Evolutionary conservation across 1,140 invertebrate species (phyloP).

Genomic region (Phthorimaea operculella): DNA sequence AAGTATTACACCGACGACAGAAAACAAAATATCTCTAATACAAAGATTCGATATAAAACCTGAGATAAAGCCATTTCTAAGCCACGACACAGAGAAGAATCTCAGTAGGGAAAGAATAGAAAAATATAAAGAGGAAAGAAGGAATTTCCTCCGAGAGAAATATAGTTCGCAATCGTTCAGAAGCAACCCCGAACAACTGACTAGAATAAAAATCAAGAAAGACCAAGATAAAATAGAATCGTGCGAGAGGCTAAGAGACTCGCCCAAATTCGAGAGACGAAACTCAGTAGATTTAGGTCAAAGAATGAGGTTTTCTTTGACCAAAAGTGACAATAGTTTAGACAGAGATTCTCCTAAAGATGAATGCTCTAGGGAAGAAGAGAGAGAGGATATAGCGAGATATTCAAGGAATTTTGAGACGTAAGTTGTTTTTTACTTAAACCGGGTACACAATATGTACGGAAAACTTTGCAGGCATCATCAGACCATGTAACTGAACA

Average conservation of each 20-base stretch:
- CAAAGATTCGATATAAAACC: conserved; percentile 59
- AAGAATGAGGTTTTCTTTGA: conserved; percentile 54
- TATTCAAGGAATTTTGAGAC: not conserved
- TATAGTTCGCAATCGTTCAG: conserved; percentile 86
- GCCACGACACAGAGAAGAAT: conserved; percentile 68
- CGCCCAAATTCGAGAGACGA: conserved; percentile 56
- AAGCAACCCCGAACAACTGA: conserved; percentile 57
- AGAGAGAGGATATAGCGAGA: conserved; percentile 15
- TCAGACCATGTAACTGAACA: no score
- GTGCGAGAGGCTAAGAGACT: conserved; percentile 40
- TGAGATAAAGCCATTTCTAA: conserved; percentile 61
- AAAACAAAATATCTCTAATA: conserved; percentile 70
- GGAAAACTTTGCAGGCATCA: no score
- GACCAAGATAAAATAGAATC: conserved; percentile 42
- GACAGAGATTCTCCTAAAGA: conserved; percentile 43
- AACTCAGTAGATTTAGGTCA: conserved; percentile 64
- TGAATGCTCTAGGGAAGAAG: conserved; percentile 27
- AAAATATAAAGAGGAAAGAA: conserved; percentile 91
- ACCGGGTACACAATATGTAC: no score
- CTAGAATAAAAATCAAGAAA: conserved; percentile 50
- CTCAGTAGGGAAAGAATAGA: conserved; percentile 83
- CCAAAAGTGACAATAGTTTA: conserved; percentile 45
- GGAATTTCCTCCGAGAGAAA: conserved; percentile 86
- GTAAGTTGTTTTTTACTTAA: not conserved
- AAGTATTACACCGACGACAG: conserved; percentile 68